These are phyloP conservation scores for Erpobdella octoculata DNA, from an alignment of 2,888 invertebrate genomes.

Conservation along the genomic window DNA sequence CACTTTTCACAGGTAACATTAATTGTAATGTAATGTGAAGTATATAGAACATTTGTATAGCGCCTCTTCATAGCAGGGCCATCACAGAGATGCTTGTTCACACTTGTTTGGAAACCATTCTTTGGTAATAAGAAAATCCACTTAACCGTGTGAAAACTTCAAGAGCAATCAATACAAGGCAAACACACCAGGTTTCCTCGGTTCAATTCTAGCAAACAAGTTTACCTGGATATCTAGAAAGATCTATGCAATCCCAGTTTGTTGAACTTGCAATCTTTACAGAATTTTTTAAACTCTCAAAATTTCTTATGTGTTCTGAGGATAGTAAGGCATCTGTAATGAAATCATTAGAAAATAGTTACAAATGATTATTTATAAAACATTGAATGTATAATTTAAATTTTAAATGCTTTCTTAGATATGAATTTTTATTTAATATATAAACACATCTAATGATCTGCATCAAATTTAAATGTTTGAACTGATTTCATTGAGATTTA, in stretches of 20 bases:
- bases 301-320: slow-evolving; percentile 39
- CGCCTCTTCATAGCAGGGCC: too few relatives aligned
- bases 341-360: not conserved
- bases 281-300: slow-evolving; percentile 49
- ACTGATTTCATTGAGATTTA: too few relatives aligned
- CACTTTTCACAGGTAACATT: not conserved
- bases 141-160: not conserved
- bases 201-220: too few relatives aligned
- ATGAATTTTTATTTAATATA: too few relatives aligned
- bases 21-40: not conserved
- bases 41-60: not conserved
- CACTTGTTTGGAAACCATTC: too few relatives aligned
- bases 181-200: not conserved
- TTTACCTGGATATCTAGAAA: slow-evolving; percentile 49
- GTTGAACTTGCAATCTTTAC: slow-evolving; percentile 44
- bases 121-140: not conserved
- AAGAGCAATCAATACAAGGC: not conserved
- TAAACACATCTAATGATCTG: too few relatives aligned
- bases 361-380: not conserved
- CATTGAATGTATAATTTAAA: not conserved
- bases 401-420: not conserved
- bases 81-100: too few relatives aligned
- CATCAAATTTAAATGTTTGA: too few relatives aligned
- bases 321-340: slow-evolving; percentile 19
- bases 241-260: slow-evolving; percentile 49